phyloP scores from a whole-genome alignment of 2,113 vertebrate species.

The Rafetus swinhoei region DNA sequence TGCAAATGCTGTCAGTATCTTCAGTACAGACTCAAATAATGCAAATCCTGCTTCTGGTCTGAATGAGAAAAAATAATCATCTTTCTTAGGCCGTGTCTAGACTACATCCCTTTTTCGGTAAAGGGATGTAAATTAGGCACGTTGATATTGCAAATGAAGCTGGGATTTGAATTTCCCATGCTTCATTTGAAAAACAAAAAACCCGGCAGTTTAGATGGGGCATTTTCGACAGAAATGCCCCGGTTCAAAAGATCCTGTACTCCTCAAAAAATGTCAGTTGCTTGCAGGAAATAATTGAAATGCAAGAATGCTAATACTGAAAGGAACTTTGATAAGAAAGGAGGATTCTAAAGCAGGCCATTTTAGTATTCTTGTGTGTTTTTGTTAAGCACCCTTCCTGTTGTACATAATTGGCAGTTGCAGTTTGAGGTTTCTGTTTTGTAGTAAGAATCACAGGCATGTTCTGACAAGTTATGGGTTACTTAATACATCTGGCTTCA shows the following conservation, averaged over 20 bases:
- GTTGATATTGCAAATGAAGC: too few species aligned
- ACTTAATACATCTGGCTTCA: background rate
- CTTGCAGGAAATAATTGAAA: background rate
- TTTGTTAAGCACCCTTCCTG: background rate
- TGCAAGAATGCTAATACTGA: background rate
- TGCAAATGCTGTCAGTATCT: background rate
- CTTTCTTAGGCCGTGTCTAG: background rate
- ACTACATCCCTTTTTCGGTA: too few species aligned
- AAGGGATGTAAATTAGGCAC: too few species aligned
- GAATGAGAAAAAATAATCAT: background rate
- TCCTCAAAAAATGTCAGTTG: background rate
- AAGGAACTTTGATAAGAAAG: background rate
- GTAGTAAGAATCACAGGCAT: background rate
- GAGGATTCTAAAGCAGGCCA: background rate
- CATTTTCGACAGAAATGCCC: too few species aligned
- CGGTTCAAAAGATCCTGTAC: too few species aligned
- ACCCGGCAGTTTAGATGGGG: too few species aligned
- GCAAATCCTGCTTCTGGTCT: background rate
- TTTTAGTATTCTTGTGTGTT: background rate
- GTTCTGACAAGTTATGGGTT: background rate
- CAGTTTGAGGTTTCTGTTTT: background rate
- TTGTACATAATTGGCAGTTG: background rate
- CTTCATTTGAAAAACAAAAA: too few species aligned
- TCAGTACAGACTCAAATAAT: background rate
- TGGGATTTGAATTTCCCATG: too few species aligned